Evolutionary conservation across 2,797 vertebrate species (phyloP).

Genomic region (Enteromius afrohamiltoni): DNA sequence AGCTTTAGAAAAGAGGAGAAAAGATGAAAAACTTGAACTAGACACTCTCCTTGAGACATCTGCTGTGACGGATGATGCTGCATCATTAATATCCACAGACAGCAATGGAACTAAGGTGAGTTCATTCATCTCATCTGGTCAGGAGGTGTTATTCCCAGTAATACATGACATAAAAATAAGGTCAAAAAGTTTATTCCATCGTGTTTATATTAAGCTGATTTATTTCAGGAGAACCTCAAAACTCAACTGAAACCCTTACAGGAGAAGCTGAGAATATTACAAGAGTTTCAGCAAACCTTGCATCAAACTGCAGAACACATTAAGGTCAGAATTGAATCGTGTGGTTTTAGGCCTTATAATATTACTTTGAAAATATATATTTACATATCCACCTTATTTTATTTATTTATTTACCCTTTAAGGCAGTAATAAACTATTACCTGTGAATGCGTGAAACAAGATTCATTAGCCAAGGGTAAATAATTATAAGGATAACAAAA

Average conservation of each 20-base stretch:
- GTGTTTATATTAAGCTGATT: not conserved
- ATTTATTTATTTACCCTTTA: not conserved
- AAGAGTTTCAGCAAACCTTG: not conserved
- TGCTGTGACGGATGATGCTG: not conserved
- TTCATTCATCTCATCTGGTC: not conserved
- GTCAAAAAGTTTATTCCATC: not conserved
- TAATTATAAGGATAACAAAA: not conserved
- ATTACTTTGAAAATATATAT: not conserved
- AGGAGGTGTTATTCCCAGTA: not conserved
- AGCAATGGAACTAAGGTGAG: not conserved
- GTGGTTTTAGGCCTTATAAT: not conserved
- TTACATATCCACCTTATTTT: not conserved
- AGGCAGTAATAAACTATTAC: not conserved
- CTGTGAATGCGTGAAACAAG: not conserved
- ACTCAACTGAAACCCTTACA: slow-evolving; percentile 1
- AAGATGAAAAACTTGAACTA: not conserved
- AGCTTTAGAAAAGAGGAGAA: not conserved
- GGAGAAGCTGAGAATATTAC: slow-evolving; percentile 3
- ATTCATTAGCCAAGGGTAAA: not conserved
- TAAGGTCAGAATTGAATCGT: slow-evolving; percentile 6
- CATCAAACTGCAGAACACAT: slow-evolving; percentile 24
- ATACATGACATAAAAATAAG: not conserved
- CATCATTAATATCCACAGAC: not conserved
- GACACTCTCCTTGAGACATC: not conserved
- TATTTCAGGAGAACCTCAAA: slow-evolving; percentile 29